phyloP scores from a whole-genome alignment of 2,797 vertebrate species.

The Coreius guichenoti region DNA sequence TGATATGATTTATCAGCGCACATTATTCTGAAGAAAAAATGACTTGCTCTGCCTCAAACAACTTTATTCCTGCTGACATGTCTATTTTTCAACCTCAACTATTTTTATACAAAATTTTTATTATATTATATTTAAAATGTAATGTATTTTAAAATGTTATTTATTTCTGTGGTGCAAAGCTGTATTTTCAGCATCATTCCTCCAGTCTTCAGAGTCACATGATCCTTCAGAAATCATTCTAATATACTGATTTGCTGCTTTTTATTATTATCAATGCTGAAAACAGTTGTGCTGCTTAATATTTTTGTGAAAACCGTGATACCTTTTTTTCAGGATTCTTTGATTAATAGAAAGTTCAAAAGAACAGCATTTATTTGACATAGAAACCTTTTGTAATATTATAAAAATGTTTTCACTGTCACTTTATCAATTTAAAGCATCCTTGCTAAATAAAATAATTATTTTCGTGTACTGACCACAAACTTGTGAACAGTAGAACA shows the following conservation, averaged over 20 bases:
- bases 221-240: background rate
- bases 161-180: background rate
- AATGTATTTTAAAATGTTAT: background rate
- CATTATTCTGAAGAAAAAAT: background rate
- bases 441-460: background rate
- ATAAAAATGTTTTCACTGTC: background rate
- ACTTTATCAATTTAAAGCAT: background rate
- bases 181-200: background rate
- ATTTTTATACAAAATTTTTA: background rate
- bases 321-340: background rate
- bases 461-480: background rate
- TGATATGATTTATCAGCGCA: background rate
- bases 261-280: background rate
- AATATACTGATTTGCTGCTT: background rate
- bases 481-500: background rate
- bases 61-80: background rate
- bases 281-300: background rate
- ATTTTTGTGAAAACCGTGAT: background rate
- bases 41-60: background rate
- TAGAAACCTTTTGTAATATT: background rate
- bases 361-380: background rate
- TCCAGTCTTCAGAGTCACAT: background rate
- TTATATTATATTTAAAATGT: background rate
- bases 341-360: background rate
- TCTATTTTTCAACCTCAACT: background rate